Conservation (phyloP, 92 coral and sea anemone species). For the Montipora capitata region DNA sequence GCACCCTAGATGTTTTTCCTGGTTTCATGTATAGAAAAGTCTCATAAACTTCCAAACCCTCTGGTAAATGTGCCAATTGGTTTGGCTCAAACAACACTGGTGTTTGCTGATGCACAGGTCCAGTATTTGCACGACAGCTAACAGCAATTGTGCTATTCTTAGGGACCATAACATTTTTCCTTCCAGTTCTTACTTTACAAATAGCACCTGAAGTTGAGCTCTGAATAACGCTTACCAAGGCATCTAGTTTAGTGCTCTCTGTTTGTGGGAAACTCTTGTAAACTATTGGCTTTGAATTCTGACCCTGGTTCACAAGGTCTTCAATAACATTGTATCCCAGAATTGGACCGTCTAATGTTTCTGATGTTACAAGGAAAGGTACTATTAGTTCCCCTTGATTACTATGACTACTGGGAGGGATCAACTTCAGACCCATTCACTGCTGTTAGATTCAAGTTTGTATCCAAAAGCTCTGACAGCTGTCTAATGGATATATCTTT, state of each 20-base stretch:
- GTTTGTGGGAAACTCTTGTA: conserved; percentile 17
- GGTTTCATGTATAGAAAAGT: conserved; percentile 50
- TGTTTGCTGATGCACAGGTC: conserved; percentile 34
- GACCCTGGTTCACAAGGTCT: background rate
- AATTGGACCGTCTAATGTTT: conserved; percentile 42
- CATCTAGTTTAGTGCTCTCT: conserved; percentile 2
- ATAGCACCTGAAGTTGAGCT: conserved; percentile 16
- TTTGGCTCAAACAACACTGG: conserved; percentile 55
- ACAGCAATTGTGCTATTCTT: conserved; percentile 57
- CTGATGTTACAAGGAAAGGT: conserved; percentile 59
- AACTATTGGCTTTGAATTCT: background rate
- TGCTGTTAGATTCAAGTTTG: conserved; percentile 64
- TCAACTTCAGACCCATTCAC: conserved; percentile 71
- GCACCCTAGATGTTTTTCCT: conserved; percentile 40
- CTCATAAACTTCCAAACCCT: conserved; percentile 63
- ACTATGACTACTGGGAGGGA: conserved; percentile 33
- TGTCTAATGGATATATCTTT: conserved; percentile 41
- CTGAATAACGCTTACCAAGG: conserved; percentile 45
- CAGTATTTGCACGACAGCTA: conserved; percentile 51
- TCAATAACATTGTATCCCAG: conserved; percentile 67
- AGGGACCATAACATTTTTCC: conserved; percentile 51
- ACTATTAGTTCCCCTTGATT: conserved; percentile 60
- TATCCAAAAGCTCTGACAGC: conserved; percentile 7
- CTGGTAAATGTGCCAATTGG: conserved; percentile 43
- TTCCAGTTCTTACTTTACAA: conserved; percentile 27